Evolutionary conservation across 2,113 vertebrate species (phyloP).

Genomic region (Parus major): DNA sequence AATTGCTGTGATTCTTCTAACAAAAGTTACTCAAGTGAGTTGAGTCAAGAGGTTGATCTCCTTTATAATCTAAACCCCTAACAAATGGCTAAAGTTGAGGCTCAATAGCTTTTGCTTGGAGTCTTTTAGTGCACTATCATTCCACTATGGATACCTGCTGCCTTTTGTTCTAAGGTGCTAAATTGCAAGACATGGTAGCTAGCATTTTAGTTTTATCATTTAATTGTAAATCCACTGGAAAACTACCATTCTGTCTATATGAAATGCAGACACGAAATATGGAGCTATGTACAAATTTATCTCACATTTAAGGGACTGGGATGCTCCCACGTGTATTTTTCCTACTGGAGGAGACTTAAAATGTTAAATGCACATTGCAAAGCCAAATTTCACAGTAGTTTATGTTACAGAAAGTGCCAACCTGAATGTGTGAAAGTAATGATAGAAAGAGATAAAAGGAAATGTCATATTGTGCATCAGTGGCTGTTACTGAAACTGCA

Average conservation of each 20-base stretch:
- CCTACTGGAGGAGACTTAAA: slow-evolving; percentile 23
- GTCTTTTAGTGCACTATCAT: neutral
- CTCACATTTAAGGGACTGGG: slow-evolving; percentile 24
- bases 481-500: neutral
- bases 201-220: neutral
- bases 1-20: neutral
- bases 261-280: slow-evolving; percentile 4
- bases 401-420: neutral
- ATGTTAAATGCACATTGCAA: slow-evolving; percentile 51
- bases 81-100: neutral
- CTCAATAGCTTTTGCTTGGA: neutral
- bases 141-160: neutral
- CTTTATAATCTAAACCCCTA: neutral
- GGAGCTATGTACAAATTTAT: slow-evolving; percentile 28
- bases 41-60: neutral
- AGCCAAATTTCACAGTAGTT: slow-evolving; percentile 39
- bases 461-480: slow-evolving; percentile 27
- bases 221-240: neutral
- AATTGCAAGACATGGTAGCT: neutral
- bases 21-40: neutral
- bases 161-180: neutral
- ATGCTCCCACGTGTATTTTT: slow-evolving; percentile 15
- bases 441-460: neutral
- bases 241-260: neutral
- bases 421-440: slow-evolving; percentile 40